Evolutionary conservation across 2,888 invertebrate species (phyloP).

Genomic region (Julus scanicus): DNA sequence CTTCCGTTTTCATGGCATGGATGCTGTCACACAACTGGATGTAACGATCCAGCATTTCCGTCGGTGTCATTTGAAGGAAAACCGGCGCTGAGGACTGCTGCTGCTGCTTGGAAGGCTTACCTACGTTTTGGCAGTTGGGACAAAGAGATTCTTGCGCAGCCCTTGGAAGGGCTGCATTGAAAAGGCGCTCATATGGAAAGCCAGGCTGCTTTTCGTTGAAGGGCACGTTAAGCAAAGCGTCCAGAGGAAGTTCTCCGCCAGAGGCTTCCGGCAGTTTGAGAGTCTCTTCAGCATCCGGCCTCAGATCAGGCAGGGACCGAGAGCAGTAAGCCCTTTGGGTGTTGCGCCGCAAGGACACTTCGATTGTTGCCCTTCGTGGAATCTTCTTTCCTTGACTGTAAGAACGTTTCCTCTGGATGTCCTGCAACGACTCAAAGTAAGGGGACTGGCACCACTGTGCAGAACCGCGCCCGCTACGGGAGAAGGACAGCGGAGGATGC

Average conservation of each 20-base stretch:
- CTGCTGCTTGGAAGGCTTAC: not conserved
- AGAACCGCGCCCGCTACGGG: constrained; percentile 73
- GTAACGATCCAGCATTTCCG: constrained; percentile 53
- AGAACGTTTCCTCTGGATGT: constrained; percentile 51
- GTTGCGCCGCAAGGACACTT: constrained; percentile 9
- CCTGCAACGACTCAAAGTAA: constrained; percentile 34
- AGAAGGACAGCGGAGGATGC: constrained; percentile 68
- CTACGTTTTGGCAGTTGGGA: not conserved
- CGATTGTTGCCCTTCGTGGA: constrained; percentile 50
- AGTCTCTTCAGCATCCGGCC: not conserved
- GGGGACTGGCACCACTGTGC: constrained; percentile 66
- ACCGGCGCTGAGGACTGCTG: constrained; percentile 2
- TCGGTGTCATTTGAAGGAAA: constrained; percentile 50
- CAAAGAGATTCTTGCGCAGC: not conserved
- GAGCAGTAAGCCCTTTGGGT: not conserved
- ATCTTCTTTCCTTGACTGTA: constrained; percentile 54
- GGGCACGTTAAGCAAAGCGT: not conserved
- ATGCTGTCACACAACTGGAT: not conserved
- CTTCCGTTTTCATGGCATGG: not conserved
- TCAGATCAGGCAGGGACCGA: constrained; percentile 52
- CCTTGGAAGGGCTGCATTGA: constrained; percentile 11
- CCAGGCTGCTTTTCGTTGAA: not conserved
- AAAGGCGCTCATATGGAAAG: constrained; percentile 50
- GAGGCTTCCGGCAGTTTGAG: not conserved
- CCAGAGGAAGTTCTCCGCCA: not conserved